phyloP scores from a whole-genome alignment of 2,113 vertebrate species.

The Nipponia nippon region DNA sequence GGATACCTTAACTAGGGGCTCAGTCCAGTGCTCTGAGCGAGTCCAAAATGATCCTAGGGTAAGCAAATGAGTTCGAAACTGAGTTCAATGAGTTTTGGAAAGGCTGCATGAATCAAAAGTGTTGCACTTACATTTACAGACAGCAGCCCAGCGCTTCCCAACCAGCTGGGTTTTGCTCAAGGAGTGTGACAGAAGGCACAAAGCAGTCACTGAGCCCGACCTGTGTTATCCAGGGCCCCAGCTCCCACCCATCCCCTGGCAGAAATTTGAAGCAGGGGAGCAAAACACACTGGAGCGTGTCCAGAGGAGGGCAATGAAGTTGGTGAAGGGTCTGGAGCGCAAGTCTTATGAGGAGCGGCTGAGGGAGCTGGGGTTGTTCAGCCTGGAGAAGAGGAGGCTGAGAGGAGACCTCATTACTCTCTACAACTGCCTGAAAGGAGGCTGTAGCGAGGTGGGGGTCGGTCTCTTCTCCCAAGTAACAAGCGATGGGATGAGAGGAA shows the following conservation, averaged over 20 bases:
- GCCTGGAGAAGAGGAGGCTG: too few relatives aligned
- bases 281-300: too few relatives aligned
- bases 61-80: not conserved
- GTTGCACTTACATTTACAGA: not conserved
- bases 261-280: not conserved
- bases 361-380: too few relatives aligned
- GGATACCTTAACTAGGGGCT: not conserved
- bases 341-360: too few relatives aligned
- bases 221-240: not conserved
- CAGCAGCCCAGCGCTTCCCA: not conserved
- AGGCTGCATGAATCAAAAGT: not conserved
- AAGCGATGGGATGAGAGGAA: too few relatives aligned
- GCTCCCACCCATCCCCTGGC: not conserved
- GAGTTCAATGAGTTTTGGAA: not conserved
- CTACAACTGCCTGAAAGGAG: too few relatives aligned
- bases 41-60: not conserved
- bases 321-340: too few relatives aligned
- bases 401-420: too few relatives aligned
- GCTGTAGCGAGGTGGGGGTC: too few relatives aligned
- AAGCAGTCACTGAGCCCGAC: not conserved
- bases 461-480: too few relatives aligned
- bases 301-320: too few relatives aligned
- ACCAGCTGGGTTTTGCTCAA: not conserved
- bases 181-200: not conserved
- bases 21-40: not conserved